These are phyloP conservation scores for Cygnus olor DNA, from an alignment of 2,797 vertebrate species.

Conservation along the genomic window DNA sequence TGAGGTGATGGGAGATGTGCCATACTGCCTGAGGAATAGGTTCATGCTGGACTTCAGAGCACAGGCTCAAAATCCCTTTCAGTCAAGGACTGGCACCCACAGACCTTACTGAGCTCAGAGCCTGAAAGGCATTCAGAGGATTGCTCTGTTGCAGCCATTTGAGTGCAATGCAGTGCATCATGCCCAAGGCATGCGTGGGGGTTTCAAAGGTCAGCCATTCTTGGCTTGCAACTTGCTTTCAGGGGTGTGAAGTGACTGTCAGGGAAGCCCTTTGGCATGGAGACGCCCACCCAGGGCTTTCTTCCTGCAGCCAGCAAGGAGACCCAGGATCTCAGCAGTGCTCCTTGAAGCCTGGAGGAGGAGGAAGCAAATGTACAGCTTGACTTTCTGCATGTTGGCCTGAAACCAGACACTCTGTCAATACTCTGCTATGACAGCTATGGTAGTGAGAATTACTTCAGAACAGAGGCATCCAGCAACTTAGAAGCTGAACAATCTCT, in stretches of 20 bases:
- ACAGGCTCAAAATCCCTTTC: neutral
- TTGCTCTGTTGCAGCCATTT: neutral
- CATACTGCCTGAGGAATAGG: neutral
- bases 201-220: neutral
- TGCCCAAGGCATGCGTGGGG: neutral
- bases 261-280: neutral
- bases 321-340: neutral
- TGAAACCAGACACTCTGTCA: slow-evolving; percentile 42
- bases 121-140: neutral
- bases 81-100: neutral
- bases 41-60: neutral
- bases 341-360: neutral
- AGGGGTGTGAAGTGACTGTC: neutral
- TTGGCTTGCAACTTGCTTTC: neutral
- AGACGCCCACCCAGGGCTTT: neutral
- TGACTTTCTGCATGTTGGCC: slow-evolving; percentile 1
- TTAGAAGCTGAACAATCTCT: slow-evolving; percentile 9
- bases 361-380: neutral
- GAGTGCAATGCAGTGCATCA: accelerated
- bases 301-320: neutral
- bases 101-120: neutral
- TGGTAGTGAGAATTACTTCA: slow-evolving; percentile 23
- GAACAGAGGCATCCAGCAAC: neutral
- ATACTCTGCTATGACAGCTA: slow-evolving; percentile 15
- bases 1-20: neutral